phyloP scores from a whole-genome alignment of 1,140 invertebrate genomes.

The Drosophila fuyamai region DNA sequence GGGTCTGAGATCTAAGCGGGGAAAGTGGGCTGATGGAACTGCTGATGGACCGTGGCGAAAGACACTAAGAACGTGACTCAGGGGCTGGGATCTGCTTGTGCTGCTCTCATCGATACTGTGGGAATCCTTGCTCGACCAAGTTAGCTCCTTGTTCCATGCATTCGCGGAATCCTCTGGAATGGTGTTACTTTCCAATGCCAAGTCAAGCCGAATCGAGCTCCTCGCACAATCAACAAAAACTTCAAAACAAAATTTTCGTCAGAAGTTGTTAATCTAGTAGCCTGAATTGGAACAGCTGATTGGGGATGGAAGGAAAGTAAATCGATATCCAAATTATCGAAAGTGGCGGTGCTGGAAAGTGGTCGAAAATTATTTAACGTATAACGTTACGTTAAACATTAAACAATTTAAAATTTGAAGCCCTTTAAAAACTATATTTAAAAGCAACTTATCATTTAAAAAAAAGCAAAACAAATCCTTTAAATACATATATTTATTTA shows the following conservation, averaged over 20 bases:
- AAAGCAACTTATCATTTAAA: too few species aligned
- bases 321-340: conserved; percentile 29
- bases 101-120: conserved; percentile 35
- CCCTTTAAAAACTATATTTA: too few species aligned
- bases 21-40: not conserved
- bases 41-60: conserved; percentile 26
- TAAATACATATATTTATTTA: not conserved
- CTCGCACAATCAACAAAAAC: conserved; percentile 18
- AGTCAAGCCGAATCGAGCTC: conserved; percentile 1
- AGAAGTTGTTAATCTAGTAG: conserved; percentile 44
- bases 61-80: conserved; percentile 33
- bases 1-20: conserved; percentile 4
- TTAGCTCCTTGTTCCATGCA: conserved; percentile 20
- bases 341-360: conserved; percentile 9
- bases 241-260: conserved; percentile 35
- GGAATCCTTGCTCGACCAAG: conserved; percentile 11
- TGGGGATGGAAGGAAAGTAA: conserved; percentile 2
- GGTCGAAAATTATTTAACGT: not conserved
- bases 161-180: conserved; percentile 1
- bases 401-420: not conserved
- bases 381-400: not conserved
- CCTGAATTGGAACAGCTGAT: conserved; percentile 33
- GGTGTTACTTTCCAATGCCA: not conserved
- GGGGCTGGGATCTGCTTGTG: conserved; percentile 21
- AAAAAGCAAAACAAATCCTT: not conserved